A percentile compares a stretch with the other conserved stretches of the same genome.
Evolutionary conservation across 2,888 invertebrate species (phyloP).

Genomic region (Bugula neritina): DNA sequence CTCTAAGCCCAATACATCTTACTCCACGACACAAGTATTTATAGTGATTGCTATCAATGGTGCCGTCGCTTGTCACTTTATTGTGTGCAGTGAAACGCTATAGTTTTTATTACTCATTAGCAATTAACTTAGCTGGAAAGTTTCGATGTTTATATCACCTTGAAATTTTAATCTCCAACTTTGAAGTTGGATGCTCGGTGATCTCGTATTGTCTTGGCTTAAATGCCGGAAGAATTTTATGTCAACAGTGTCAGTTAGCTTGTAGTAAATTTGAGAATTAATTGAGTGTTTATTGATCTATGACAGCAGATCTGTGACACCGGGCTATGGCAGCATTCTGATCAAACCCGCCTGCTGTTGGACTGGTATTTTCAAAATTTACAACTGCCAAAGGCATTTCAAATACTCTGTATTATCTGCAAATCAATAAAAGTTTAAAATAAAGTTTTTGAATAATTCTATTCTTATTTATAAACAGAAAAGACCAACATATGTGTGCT

Average conservation of each 20-base stretch:
- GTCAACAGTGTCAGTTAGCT: not conserved
- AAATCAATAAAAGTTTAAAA: no score
- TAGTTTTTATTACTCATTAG: conserved; percentile 21
- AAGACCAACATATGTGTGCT: no score
- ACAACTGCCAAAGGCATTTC: no score
- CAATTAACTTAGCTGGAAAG: not conserved
- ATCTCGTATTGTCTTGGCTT: not conserved
- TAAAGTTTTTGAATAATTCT: no score
- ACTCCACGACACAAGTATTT: not conserved
- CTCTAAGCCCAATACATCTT: not conserved
- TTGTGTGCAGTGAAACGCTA: not conserved
- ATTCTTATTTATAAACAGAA: no score
- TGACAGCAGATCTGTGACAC: no score
- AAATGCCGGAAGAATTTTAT: conserved; percentile 2
- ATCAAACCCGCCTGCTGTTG: no score
- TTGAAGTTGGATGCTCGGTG: not conserved
- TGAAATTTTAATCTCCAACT: conserved; percentile 6
- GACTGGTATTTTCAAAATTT: no score
- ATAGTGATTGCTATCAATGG: not conserved
- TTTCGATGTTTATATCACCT: not conserved
- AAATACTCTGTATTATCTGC: no score
- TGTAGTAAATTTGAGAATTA: not conserved
- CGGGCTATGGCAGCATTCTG: no score
- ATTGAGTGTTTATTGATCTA: not conserved
- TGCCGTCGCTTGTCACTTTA: not conserved